Evolutionary conservation across 2,888 invertebrate genomes (phyloP), one percentile per base, ranked within the genome.

Genomic region (Synergus gifuensis): DNA sequence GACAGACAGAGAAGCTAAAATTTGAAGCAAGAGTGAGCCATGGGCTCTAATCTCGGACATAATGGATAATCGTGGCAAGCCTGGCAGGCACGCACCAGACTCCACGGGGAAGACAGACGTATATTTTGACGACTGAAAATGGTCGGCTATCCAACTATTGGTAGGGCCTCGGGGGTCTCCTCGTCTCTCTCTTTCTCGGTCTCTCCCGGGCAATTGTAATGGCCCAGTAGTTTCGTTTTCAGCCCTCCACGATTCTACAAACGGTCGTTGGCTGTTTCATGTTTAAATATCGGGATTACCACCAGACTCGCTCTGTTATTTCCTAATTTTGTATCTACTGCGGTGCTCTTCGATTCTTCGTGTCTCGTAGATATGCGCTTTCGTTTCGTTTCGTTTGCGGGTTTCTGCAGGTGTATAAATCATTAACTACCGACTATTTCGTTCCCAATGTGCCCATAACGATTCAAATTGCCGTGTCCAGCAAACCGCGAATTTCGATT

Each of bases 101-200:
- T 66, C 66, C 7, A 18, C 8, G 16, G 54, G 62, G 60, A 79
- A 85, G 85, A 89, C 88, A 88, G 89, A 91, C 90, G 90, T 91
- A 91, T 91, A 91, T 91, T 91, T 91, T 90, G 90, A 91, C 91
- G 89, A 91, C 89, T 91, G 88, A 76, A 89, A 89, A 90, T 89
- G 87, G 88, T 82, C 82, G 85, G 87, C 86, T 88, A 60, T 60
- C 82, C 82, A 85, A 87, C 86, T 88, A 60, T 60, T 60, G 86
- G 76, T 76, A 40, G 54, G 80, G 80, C 86, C 85, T 64, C 79
- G 73, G 85, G 85, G 76, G 58, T 58, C 54, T n/a, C 44, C 18
- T 60, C 12, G 60, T 46, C 46, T 60, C 22, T 60, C 82, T 82
- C 79, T 80, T 73, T 63, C 76, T 81, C 49, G 80, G 40, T 76